phyloP scores from a whole-genome alignment of 2,888 invertebrate species.

The Rhogogaster chlorosoma region DNA sequence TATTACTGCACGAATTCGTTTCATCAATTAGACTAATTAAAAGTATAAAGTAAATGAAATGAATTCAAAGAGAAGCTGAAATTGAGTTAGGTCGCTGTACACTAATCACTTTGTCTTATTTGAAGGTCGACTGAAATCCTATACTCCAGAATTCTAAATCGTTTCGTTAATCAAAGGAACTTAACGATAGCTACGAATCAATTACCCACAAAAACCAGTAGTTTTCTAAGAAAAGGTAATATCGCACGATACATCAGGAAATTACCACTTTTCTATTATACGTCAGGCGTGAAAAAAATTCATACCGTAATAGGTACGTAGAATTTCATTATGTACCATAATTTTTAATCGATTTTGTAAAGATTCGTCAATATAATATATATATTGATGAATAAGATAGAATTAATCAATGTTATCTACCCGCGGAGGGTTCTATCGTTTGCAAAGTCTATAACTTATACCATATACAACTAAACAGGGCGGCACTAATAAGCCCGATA shows the following conservation, averaged over 20 bases:
- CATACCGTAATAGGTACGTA: neutral
- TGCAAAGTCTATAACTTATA: conserved; percentile 1
- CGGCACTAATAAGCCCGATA: conserved; percentile 57
- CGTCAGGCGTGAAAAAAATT: neutral
- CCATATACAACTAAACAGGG: conserved; percentile 21
- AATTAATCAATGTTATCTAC: neutral
- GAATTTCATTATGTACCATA: neutral
- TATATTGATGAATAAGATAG: neutral
- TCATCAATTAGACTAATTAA: neutral
- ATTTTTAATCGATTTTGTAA: neutral
- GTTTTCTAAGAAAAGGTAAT: neutral
- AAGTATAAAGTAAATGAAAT: neutral
- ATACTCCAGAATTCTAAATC: conserved; percentile 15
- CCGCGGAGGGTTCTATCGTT: neutral
- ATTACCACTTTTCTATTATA: neutral
- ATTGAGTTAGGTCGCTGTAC: neutral
- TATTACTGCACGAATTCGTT: neutral
- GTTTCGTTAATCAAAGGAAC: conserved; percentile 24
- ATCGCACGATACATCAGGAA: neutral
- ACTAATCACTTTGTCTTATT: conserved; percentile 4
- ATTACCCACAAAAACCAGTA: neutral
- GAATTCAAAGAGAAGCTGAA: neutral
- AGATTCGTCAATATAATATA: neutral
- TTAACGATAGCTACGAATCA: neutral
- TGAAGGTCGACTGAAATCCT: neutral